Conservation (phyloP, 1,140 invertebrate genomes). For the Lasioglossum baleicum region DNA sequence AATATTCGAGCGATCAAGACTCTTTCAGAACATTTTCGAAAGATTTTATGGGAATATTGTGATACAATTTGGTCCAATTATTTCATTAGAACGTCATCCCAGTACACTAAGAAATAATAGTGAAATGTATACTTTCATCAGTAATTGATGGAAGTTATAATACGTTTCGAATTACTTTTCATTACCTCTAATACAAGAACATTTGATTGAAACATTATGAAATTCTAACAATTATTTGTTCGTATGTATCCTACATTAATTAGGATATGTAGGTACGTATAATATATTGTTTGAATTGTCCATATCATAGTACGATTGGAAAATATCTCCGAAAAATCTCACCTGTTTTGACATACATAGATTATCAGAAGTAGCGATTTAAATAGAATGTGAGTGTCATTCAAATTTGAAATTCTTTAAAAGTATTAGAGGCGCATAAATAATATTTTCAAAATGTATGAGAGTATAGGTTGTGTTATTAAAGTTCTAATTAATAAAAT, state of each 20-base stretch:
- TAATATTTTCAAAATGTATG: slow-evolving; percentile 54
- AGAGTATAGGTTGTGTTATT: slow-evolving; percentile 15
- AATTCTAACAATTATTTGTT: slow-evolving; percentile 30
- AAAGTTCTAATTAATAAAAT: slow-evolving; percentile 50
- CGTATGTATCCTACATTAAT: slow-evolving; percentile 5
- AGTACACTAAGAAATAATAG: slow-evolving; percentile 31
- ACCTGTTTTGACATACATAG: not conserved
- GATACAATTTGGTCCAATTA: slow-evolving; percentile 43
- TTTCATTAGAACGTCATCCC: slow-evolving; percentile 33
- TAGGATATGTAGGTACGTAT: slow-evolving; percentile 13
- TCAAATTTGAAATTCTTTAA: slow-evolving; percentile 42
- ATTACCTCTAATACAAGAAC: slow-evolving; percentile 21
- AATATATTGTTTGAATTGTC: slow-evolving; percentile 31
- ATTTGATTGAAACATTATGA: slow-evolving; percentile 33
- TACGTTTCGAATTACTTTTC: slow-evolving; percentile 1
- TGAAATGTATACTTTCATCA: slow-evolving; percentile 20
- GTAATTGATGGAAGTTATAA: slow-evolving; percentile 10
- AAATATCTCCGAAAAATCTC: slow-evolving; percentile 13
- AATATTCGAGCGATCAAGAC: not conserved
- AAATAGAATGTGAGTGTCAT: slow-evolving; percentile 16
- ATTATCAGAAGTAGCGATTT: slow-evolving; percentile 23
- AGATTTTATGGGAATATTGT: slow-evolving; percentile 45
- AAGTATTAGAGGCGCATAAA: not conserved
- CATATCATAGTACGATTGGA: slow-evolving; percentile 26
- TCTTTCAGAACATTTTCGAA: slow-evolving; percentile 13